Evolutionary conservation across 1,140 invertebrate genomes (phyloP), one percentile per base, ranked within the genome.

Genomic region (Trachymyrmex cornetzi): DNA sequence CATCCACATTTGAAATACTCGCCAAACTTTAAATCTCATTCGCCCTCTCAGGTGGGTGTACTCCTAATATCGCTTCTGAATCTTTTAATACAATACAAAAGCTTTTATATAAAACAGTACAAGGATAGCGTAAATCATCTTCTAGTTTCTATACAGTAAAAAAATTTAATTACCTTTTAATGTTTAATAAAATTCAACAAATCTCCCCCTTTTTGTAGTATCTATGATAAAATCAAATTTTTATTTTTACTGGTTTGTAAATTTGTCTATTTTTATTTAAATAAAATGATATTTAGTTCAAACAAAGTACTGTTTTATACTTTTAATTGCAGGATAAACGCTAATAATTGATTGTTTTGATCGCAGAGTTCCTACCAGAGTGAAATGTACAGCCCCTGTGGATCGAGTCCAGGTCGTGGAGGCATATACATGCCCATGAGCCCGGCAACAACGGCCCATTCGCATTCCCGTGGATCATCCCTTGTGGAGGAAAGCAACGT

Each of bases 391-490:
- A 96, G 96, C 85, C 95, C 96, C 11, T 95, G 94, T 64, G 93
- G 94, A 44, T 96, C 96, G 34, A 95, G 95, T 91, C 95, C 95
- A 3, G 93, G 95, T 11, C 92, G 92, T 0, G 91, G 90, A 55
- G 92, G 93, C 92, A 94, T 92, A 16, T 97, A 97, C 85, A 95
- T 96, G 93, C 95, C 95, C 30, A 96, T 97, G 96, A 96, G 96
- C 92, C 96, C 96, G 48, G 93, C 93, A 3, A 95, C 94, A 11
- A 86, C 86, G 12, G 89, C 89, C 30, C 80, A 94, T 30, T 93
- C 94, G 77, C 93, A 95, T 86, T 95, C 94, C 1, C 92, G 94
- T 6, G 92, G 90, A 2, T 94, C 94, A 1, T 95, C 95, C 0
- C 92, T 95, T 55, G 93, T 94, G 1, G 93, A 94, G 34, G 94